phyloP scores from a whole-genome alignment of 2,888 invertebrate species.

The Cataglyphis rosenhaueri region DNA sequence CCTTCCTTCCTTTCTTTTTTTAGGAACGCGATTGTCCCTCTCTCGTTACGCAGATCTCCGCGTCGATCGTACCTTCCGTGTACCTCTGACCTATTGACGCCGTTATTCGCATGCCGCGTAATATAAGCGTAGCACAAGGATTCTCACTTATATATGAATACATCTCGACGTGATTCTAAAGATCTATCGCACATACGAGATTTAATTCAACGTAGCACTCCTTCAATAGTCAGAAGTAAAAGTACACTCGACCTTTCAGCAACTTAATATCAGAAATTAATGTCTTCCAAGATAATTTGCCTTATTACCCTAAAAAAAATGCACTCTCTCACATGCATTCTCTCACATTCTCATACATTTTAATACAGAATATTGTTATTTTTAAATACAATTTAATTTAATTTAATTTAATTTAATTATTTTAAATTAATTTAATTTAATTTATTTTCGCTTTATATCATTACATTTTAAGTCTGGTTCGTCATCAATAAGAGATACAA shows the following conservation, averaged over 20 bases:
- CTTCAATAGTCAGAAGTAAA: background rate
- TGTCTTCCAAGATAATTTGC: background rate
- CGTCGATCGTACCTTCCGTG: conserved; percentile 28
- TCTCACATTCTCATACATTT: background rate
- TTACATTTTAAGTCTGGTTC: background rate
- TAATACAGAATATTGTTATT: background rate
- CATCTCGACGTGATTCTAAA: background rate
- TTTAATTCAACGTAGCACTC: conserved; percentile 1
- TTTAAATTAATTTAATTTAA: too few relatives aligned
- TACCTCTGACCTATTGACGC: conserved; percentile 41
- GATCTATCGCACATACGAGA: conserved; percentile 11
- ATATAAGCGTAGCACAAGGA: conserved; percentile 43
- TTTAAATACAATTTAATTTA: background rate
- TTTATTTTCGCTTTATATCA: too few relatives aligned
- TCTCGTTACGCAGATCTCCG: background rate
- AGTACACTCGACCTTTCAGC: background rate
- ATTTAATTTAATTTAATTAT: too few relatives aligned
- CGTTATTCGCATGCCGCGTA: conserved; percentile 22
- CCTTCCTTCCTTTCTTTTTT: conserved; percentile 22
- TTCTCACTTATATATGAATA: conserved; percentile 17
- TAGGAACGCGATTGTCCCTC: conserved; percentile 27
- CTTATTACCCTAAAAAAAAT: too few relatives aligned
- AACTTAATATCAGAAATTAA: background rate
- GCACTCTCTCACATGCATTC: too few relatives aligned
- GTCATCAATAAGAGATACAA: background rate